Base-by-base conservation (phyloP, 2,888 invertebrate genomes). In the Ptychoptera contaminata region DNA sequence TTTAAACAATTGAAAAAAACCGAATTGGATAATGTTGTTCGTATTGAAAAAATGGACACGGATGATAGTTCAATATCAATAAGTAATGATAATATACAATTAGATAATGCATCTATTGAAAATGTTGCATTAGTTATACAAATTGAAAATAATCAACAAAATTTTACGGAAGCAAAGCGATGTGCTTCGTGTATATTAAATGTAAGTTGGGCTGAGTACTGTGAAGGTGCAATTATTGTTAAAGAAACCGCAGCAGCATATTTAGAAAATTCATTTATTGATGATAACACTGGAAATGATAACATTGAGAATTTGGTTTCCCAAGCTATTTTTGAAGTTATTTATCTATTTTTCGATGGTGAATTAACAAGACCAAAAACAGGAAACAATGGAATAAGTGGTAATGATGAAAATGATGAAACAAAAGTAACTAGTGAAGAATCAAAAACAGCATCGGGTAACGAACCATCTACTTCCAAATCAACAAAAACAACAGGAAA, bases 1-100 rank as follows among this genome's bases (percentile, higher is more conserved):
- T 63, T 48, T 67, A 61, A 49, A 37, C 37, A 16, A 16, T 12
- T 14, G 12, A 14, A 48, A 23, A 23, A 23, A 23, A 5, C 23
- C 3, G 23, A 23, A 23, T 23, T 23, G 23, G 79, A 79, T 59
- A 75, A 76, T 32, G 80, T 80, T 61, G 79, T 79, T 8, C 79
- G 79, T 15, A 77, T 80, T 55, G 82, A 82, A 61, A 79, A 77
- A 53, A 82, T 82, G 82, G 82, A 82, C 62, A 70, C 65, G 47
- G 58, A 57, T 49, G 54, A 54, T 41, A 52, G n/a, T 12, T 23
- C 35, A 16, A 40, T 9, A 29, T 30, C 23, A 39, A 10, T 39
- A 32, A 44, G 23, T 45, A 40, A 32, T 15, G 16, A 32, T 11
- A 43, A 44, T 16, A 30, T 23, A 10, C 8, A 41, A 16, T 44